These are phyloP conservation scores for Spisula subtruncata DNA, from an alignment of 2,888 invertebrate species.

Conservation along the genomic window DNA sequence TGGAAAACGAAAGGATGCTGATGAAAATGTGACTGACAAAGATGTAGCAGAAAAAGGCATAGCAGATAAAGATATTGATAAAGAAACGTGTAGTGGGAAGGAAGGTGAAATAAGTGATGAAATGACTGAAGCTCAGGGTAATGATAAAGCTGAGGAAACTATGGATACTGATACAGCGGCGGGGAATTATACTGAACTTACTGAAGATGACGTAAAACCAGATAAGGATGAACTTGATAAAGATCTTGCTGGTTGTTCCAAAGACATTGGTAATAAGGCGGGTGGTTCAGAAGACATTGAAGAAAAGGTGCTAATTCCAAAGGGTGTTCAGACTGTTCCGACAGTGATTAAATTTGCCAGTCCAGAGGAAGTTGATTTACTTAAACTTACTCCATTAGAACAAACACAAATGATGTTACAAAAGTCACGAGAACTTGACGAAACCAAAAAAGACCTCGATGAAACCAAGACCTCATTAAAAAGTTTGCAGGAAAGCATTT, in stretches of 20 bases:
- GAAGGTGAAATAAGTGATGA: not conserved
- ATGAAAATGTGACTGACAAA: not conserved
- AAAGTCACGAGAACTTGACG: slow-evolving; percentile 58
- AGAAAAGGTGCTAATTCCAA: slow-evolving; percentile 45
- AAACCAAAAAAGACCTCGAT: slow-evolving; percentile 49
- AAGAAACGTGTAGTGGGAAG: not conserved
- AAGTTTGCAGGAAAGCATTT: slow-evolving; percentile 75
- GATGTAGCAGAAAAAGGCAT: not conserved
- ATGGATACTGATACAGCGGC: not conserved
- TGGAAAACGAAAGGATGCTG: not conserved
- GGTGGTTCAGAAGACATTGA: slow-evolving; percentile 7
- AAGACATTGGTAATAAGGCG: no score
- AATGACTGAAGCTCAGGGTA: not conserved
- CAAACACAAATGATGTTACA: slow-evolving; percentile 55
- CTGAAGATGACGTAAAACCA: slow-evolving; percentile 45
- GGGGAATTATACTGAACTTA: slow-evolving; percentile 8
- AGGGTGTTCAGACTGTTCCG: slow-evolving; percentile 61
- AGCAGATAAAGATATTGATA: not conserved
- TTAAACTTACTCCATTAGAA: slow-evolving; percentile 61
- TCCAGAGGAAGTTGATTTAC: slow-evolving; percentile 56
- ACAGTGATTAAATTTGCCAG: slow-evolving; percentile 62
- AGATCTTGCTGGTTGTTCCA: slow-evolving; percentile 12
- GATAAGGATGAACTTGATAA: slow-evolving; percentile 51
- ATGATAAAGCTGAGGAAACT: not conserved
- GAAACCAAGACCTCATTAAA: slow-evolving; percentile 57